Base-by-base conservation (phyloP, 2,113 vertebrate species). In the Odocoileus hemionus region DNA sequence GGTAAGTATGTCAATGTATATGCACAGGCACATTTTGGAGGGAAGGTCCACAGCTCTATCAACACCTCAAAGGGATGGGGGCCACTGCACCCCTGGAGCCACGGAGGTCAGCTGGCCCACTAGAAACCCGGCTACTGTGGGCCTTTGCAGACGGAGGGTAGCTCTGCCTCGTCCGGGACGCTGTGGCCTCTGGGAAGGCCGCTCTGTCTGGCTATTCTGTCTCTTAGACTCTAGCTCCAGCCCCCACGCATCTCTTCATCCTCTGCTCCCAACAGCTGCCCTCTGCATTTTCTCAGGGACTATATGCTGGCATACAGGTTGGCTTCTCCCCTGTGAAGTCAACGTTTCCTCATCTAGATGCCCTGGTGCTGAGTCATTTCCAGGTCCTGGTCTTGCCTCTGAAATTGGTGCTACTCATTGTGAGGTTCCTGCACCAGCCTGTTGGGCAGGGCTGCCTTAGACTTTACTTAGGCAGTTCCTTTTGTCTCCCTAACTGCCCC, bases 71-170 rank as follows among this genome's bases (percentile, higher is more conserved):
- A 90, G 92, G n/a, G 43, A 5, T 25, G 8, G 76, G 21, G 30
- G 30, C 26, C 23, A 30, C 1, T 5, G 21, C 19, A 7, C 33
- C 33, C 94, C 52, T n/a, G 67, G 61, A 3, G 17, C 0, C 10
- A 79, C 0, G 14, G n/a, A 23, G n/a, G 43, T 19, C 2, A 0
- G 58, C 4, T 4, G 1, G 5, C 8, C 83, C 30, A 9, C 67
- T 0, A 8, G 30, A 47, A n/a, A 13, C 13, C 80, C 17, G 11
- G 50, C 12, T 21, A 9, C n/a, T 2, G 1, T 1, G 15, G 5
- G n/a, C 43, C 26, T 15, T 23, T 8, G 39, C 6, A 21, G 45
- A 45, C 1, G 1, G 79, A 16, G 25, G 7, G 57, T 1, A 26
- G 15, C 67, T 33, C 36, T 80, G 61, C 33, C 52, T 57, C 11